Conservation (phyloP, 2,888 invertebrate genomes). For the Eulithis testata region DNA sequence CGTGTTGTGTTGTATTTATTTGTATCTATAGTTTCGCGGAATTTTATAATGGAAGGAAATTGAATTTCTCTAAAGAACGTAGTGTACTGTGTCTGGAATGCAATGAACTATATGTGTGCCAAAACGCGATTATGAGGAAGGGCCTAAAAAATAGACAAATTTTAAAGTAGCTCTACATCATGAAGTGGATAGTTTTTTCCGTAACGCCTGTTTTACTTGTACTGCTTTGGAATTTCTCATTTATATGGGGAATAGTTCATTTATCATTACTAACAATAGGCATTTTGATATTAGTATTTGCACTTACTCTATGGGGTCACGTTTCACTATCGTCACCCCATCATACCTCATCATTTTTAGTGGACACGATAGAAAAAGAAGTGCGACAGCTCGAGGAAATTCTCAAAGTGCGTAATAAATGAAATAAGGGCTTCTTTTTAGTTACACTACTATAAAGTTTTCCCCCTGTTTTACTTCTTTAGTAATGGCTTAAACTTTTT, state of each 20-base stretch:
- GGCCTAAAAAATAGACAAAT: conserved; percentile 17
- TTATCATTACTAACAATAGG: conserved; percentile 61
- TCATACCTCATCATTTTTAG: conserved; percentile 84
- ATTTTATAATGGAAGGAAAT: neutral
- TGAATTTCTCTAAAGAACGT: neutral
- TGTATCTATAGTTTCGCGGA: neutral
- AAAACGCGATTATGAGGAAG: conserved; percentile 16
- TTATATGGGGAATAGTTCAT: conserved; percentile 63
- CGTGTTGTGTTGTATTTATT: no score
- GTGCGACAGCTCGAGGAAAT: conserved; percentile 85
- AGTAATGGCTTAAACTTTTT: neutral
- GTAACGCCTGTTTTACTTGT: conserved; percentile 59
- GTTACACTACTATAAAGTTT: no score
- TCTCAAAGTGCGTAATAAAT: conserved; percentile 80
- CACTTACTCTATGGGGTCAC: conserved; percentile 85
- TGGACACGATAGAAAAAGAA: conserved; percentile 86
- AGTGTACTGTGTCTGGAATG: neutral
- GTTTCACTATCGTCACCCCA: conserved; percentile 87
- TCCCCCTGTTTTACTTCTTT: neutral
- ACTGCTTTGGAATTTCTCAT: conserved; percentile 67
- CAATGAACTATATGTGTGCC: neutral
- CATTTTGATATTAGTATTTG: conserved; percentile 60
- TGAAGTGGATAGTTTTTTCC: conserved; percentile 63
- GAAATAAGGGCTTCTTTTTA: no score
- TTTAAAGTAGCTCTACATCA: conserved; percentile 42